These are phyloP conservation scores for Priocnemis perturbator DNA, from an alignment of 2,888 invertebrate species.

Conservation along the genomic window DNA sequence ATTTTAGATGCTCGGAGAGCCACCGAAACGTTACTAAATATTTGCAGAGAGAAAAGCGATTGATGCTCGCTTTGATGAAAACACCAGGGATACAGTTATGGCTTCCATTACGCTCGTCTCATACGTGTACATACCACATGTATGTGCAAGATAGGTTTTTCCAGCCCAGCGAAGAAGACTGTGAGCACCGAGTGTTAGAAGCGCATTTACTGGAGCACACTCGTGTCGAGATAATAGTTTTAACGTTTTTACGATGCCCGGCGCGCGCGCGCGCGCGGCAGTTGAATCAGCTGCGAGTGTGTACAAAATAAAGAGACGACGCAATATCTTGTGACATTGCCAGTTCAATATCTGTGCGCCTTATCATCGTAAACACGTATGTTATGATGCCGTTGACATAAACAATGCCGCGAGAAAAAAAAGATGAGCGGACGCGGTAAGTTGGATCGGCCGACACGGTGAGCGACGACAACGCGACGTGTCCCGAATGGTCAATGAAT, in stretches of 20 bases:
- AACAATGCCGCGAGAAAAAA: slow-evolving; percentile 12
- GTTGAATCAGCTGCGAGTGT: slow-evolving; percentile 55
- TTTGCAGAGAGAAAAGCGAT: no score
- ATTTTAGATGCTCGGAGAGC: no score
- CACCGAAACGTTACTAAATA: no score
- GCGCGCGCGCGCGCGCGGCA: background rate
- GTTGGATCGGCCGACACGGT: background rate
- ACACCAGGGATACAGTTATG: no score
- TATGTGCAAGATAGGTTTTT: no score
- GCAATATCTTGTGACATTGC: slow-evolving; percentile 52
- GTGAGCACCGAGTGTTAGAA: background rate
- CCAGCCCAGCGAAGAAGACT: background rate
- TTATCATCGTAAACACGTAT: slow-evolving; percentile 32
- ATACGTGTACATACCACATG: no score
- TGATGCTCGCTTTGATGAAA: no score
- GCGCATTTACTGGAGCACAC: background rate
- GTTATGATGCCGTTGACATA: slow-evolving; percentile 32
- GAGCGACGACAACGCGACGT: background rate
- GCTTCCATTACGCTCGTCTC: no score
- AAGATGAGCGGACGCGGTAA: background rate
- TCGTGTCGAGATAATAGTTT: slow-evolving; percentile 30
- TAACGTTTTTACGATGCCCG: slow-evolving; percentile 37
- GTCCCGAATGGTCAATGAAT: background rate
- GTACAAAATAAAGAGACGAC: slow-evolving; percentile 50
- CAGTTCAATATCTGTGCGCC: slow-evolving; percentile 26